Evolutionary conservation across 2,888 invertebrate species (phyloP), one percentile per base, ranked within the genome.

Genomic region (Athalia cordata): DNA sequence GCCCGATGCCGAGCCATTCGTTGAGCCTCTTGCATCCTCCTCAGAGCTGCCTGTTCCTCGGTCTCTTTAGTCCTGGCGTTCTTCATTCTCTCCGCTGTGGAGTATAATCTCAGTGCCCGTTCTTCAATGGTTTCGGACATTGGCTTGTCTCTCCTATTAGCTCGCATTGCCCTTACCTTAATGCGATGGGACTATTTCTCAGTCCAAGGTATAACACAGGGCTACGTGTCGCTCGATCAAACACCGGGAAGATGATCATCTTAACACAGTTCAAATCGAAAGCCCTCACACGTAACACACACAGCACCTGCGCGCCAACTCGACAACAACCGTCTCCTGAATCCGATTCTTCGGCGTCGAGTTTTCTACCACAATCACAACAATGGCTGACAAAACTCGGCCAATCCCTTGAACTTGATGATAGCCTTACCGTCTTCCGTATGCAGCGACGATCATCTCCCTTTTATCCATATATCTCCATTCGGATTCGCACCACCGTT

Each of bases 1-100:
- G 89, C 90, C 4, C 90, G 84, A 80, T 90, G 90, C 78, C 90
- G 85, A 3, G 90, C 90, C 90, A 89, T 89, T 5, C 90, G 84
- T 64, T 90, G 90, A 5, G 90, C 90, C 66, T 90, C 90, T 76
- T 90, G 90, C 87, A 90, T 89, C 79, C 89, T 86, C 50, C 90
- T 84, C 11, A 90, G 76, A 3, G 89, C 87, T 9, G 88, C 89
- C 70, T 90, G 90, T 77, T 89, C 90, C 66, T 90, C 90, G 0
- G 86, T 88, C 66, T 90, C 89, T 65, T 89, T 89, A 0, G 88
- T 85, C 62, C 89, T 84, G n/a, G 88, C 87, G 81, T 88, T 89
- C 81, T 89, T 90, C 89, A 90, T 89, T 78, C 88, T 88, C 79
- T 89, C 88, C 7, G 86, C 87, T 78, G 86, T 83, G 11, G 85